Percentiles rank a stretch among this genome's conserved stretches.
These are phyloP conservation scores for Erethizon dorsatum DNA, from an alignment of 2,797 vertebrate species.

Conservation along the genomic window DNA sequence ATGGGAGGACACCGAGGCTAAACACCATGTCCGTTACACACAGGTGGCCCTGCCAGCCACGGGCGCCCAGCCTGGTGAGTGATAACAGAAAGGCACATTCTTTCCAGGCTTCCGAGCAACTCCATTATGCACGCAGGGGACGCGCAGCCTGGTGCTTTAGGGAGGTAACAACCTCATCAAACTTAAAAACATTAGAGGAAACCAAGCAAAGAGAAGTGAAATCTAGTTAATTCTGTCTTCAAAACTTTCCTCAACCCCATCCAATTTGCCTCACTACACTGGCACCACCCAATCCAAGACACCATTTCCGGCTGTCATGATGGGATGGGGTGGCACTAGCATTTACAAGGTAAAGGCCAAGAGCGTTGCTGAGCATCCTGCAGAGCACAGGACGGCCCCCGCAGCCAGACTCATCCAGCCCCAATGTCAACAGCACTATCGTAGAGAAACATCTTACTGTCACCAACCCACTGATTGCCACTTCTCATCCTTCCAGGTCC, in stretches of 20 bases:
- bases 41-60: conserved; percentile 5
- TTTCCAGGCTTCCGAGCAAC: neutral
- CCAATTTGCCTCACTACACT: neutral
- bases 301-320: neutral
- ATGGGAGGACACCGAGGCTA: neutral
- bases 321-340: neutral
- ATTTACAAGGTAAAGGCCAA: neutral
- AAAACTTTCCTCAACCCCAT: neutral
- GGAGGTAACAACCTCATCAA: neutral
- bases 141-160: neutral
- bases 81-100: neutral
- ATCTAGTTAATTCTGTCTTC: neutral
- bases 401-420: neutral
- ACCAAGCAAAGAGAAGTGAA: neutral
- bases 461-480: neutral
- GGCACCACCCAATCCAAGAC: neutral
- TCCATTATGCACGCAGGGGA: rapidly evolving
- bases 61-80: rapidly evolving
- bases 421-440: rapidly evolving
- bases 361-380: no score
- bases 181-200: neutral
- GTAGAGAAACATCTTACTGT: neutral
- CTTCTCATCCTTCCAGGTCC: neutral
- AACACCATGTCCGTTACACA: neutral
- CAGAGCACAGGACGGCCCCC: no score